Evolutionary conservation across 2,888 invertebrate genomes (phyloP).

Genomic region (Stratiomys singularior): DNA sequence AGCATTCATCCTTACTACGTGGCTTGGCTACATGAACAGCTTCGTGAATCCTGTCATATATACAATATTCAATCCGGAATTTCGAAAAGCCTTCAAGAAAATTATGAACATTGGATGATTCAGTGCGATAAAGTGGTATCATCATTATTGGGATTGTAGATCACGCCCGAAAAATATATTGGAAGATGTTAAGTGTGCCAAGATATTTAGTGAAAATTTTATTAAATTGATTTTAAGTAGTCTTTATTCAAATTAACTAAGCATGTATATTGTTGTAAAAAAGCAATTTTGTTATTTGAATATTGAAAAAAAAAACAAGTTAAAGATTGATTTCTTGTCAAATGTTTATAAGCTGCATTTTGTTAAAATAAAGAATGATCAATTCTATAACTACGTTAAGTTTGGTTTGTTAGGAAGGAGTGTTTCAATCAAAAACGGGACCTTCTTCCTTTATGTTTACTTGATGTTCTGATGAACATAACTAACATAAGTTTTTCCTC

Average conservation of each 20-base stretch:
- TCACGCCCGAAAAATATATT: not conserved
- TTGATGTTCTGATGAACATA: too few species aligned
- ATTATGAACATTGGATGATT: conserved; percentile 77
- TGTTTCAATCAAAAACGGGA: too few species aligned
- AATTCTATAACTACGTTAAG: too few species aligned
- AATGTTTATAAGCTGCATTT: too few species aligned
- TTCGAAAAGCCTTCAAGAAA: conserved; percentile 97
- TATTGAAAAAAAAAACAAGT: too few species aligned
- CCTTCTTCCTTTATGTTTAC: too few species aligned
- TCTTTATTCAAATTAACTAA: not conserved
- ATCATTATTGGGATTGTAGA: not conserved
- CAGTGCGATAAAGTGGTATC: not conserved
- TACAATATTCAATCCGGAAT: conserved; percentile 96
- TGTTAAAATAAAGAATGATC: too few species aligned
- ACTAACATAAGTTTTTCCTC: too few species aligned
- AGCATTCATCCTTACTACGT: conserved; percentile 93
- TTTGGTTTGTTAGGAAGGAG: too few species aligned
- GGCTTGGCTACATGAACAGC: conserved; percentile 98
- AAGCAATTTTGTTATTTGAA: too few species aligned
- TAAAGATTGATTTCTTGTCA: too few species aligned
- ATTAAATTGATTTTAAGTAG: not conserved
- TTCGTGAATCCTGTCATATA: conserved; percentile 94
- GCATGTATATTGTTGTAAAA: too few species aligned
- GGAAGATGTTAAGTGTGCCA: not conserved
- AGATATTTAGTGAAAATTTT: conserved; percentile 4